Evolutionary conservation across 2,888 invertebrate genomes (phyloP), one percentile per base, ranked within the genome.

Genomic region (Mimachlamys varia): DNA sequence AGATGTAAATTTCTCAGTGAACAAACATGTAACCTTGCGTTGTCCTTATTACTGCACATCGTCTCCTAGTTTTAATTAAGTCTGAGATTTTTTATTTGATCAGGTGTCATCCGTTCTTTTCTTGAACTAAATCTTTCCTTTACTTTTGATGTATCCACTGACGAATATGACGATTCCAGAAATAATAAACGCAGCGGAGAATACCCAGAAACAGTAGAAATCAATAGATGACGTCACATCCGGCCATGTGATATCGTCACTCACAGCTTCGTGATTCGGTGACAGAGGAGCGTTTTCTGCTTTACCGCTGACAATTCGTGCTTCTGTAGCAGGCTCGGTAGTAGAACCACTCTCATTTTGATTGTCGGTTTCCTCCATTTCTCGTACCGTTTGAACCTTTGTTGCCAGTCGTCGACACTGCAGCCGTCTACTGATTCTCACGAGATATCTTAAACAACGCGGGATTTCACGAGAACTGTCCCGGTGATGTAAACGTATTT

Each of bases 151-250:
- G 53, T 53, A 53, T 53, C 58, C 58, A 58, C n/a, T 58, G 19
- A n/a, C 33, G 27, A 76, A 76, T 27, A 76, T 7, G 1, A 88
- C 10, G 13, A 90, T 33, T 27, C 55, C 88, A 22, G 76, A 50
- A 22, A 89, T 33, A 53, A 53, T n/a, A 53, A 89, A 27, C 50
- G 37, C 27, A 17, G 88, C 17, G 0, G 55, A 49, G 15, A 90
- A 88, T 7, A 88, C 3, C 88, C 90, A 90, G 62, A 90, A 90
- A 49, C 53, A 37, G 4, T 58, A 88, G 10, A 90, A 58, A n/a
- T 90, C 90, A 37, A 90, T 50, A 10, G 90, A 88, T 3, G 62
- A 50, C 17, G 88, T 88, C 50, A 88, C 90, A 33, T 62, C 88
- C 58, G 88, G 62, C 90, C 90, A 90, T 3, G n/a, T 49, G 0